phyloP scores from a whole-genome alignment of 2,113 vertebrate species.

The Lepidothrix coronata region DNA sequence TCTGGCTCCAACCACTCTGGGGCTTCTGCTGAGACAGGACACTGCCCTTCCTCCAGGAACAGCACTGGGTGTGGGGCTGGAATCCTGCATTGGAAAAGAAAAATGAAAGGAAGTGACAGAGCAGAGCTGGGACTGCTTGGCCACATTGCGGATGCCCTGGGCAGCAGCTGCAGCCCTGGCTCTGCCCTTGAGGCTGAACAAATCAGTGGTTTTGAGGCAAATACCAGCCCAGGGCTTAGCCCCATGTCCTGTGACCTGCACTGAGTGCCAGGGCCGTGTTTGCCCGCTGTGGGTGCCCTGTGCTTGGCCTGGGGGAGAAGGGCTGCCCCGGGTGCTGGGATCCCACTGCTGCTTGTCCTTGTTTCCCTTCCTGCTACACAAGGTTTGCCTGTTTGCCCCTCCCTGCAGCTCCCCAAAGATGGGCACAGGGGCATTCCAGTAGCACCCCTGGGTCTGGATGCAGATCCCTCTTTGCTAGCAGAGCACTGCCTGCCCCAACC shows the following conservation, averaged over 20 bases:
- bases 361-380: constrained; percentile 63
- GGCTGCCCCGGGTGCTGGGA: background rate
- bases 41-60: constrained; percentile 21
- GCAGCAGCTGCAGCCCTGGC: fast-evolving
- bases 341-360: background rate
- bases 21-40: background rate
- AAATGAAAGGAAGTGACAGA: background rate
- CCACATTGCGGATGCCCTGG: background rate
- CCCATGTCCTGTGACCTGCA: fast-evolving
- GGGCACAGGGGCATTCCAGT: background rate
- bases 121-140: background rate
- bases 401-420: background rate
- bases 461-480: background rate
- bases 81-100: background rate
- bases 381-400: constrained; percentile 70
- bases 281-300: background rate
- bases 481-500: background rate
- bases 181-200: background rate
- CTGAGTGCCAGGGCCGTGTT: background rate
- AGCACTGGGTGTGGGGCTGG: background rate
- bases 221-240: background rate
- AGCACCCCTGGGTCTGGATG: background rate
- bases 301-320: background rate
- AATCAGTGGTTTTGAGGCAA: background rate
- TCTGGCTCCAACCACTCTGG: background rate